Base-by-base conservation (phyloP, 2,797 vertebrate species). In the Falco rusticolus region DNA sequence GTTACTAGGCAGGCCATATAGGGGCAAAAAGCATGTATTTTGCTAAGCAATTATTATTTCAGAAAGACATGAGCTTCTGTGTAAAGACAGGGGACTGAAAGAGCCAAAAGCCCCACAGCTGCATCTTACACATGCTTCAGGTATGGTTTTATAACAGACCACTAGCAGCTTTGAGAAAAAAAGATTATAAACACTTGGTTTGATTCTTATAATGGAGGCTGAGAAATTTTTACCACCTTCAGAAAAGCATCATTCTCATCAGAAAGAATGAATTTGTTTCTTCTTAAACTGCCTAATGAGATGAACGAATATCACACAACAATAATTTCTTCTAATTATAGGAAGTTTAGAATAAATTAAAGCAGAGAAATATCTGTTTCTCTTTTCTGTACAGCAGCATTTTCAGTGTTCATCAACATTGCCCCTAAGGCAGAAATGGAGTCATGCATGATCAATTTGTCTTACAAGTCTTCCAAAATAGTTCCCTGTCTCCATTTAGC, bases 401-500 rank as follows among this genome's bases (percentile, higher is more conserved):
- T 90, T 96, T 95, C 80, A 48, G 26, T 87, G 54, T 89, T 96
- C 94, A 90, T 96, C 92, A 96, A 33, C 11, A 4, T 61, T 84
- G 33, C 37, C 91, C 74, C 74, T 93, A 80, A 91, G 87, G 91
- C 92, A 96, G 84, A 94, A 95, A 70, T 0, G 2, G 69, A 88
- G 87, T 93, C 84, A 86, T 78, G 81, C 94, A 85, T 95, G 96
- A 96, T 96, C 94, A 90, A 92, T 97, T 96, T 89, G 70, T 96
- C 72, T 93, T 95, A 91, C 87, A 90, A 93, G 61, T 78, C 78
- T 85, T 97, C 94, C 78, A 91, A 89, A 97, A 83, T 24, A 94
- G 29, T 84, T 96, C 79, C n/a, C 37, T 82, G 39, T 88, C 77
- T 96, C 80, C 85, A 82, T 95, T 96, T 96, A 97, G 51, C 53